phyloP scores from a whole-genome alignment of 2,113 vertebrate species.

The Cynoglossus semilaevis region DNA sequence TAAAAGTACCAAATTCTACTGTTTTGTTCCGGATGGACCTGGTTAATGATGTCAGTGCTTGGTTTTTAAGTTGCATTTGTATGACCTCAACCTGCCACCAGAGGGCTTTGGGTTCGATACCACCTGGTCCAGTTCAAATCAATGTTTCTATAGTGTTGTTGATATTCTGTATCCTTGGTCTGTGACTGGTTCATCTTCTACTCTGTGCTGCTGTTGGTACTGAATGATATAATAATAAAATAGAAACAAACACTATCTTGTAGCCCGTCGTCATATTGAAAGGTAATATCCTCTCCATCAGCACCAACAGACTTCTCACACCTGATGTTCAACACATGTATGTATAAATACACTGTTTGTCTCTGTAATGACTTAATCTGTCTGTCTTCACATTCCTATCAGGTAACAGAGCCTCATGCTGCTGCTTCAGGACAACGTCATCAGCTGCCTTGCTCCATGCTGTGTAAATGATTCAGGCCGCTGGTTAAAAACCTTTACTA shows the following conservation, averaged over 20 bases:
- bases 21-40: no score
- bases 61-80: no score
- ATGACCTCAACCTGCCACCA: no score
- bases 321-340: slow-evolving; percentile 26
- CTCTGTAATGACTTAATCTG: slow-evolving; percentile 48
- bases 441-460: slow-evolving; percentile 55
- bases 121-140: no score
- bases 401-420: slow-evolving; percentile 63
- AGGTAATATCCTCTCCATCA: slow-evolving; percentile 26
- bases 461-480: slow-evolving; percentile 66
- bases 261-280: not conserved
- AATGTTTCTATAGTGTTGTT: no score
- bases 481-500: slow-evolving; percentile 58
- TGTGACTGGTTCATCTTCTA: no score
- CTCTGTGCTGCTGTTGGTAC: no score
- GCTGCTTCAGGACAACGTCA: slow-evolving; percentile 51
- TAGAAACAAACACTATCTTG: not conserved
- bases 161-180: no score
- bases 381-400: slow-evolving; percentile 12
- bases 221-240: no score
- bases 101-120: no score
- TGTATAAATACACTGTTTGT: slow-evolving; percentile 47
- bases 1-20: no score
- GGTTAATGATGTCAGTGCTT: no score
- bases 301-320: slow-evolving; percentile 31